Conservation (phyloP, 2,113 vertebrate genomes). For the Neogobius melanostomus region DNA sequence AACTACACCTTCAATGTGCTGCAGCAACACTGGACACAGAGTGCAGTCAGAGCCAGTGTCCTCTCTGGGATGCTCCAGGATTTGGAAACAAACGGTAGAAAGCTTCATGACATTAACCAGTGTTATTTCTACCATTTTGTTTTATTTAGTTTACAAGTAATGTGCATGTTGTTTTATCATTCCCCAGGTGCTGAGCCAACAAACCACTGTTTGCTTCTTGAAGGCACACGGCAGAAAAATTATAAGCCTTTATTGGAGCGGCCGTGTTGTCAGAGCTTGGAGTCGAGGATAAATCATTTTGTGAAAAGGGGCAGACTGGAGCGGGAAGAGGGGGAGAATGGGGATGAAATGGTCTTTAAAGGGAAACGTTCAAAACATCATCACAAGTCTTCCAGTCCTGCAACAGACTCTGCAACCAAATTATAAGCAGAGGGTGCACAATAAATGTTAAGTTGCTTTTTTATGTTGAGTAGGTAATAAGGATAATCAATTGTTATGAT, state of each 20-base stretch:
- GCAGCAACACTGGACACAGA: constrained; percentile 88
- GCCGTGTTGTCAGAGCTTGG: constrained; percentile 87
- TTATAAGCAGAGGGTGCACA: constrained; percentile 7
- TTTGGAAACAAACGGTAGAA: constrained; percentile 65
- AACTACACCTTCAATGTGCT: constrained; percentile 79
- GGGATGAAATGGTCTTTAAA: constrained; percentile 53
- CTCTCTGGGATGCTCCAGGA: constrained; percentile 84
- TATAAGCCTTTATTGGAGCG: constrained; percentile 87
- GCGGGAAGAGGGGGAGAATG: constrained; percentile 68
- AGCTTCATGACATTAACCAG: background rate
- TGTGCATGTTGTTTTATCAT: background rate
- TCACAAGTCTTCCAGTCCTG: constrained; percentile 30
- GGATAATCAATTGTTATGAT: background rate
- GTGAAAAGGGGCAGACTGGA: constrained; percentile 86
- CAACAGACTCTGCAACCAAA: background rate
- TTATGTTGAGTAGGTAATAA: background rate
- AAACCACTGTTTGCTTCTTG: constrained; percentile 77
- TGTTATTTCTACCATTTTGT: background rate
- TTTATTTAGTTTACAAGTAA: background rate
- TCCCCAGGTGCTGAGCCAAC: constrained; percentile 52
- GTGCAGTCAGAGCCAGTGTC: constrained; percentile 82
- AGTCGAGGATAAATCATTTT: constrained; percentile 88
- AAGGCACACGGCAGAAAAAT: constrained; percentile 83
- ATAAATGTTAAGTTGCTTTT: background rate
- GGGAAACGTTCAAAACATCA: constrained; percentile 60